These are phyloP conservation scores for Cyanocitta stelleri DNA, from an alignment of 2,113 vertebrate species.

Conservation along the genomic window DNA sequence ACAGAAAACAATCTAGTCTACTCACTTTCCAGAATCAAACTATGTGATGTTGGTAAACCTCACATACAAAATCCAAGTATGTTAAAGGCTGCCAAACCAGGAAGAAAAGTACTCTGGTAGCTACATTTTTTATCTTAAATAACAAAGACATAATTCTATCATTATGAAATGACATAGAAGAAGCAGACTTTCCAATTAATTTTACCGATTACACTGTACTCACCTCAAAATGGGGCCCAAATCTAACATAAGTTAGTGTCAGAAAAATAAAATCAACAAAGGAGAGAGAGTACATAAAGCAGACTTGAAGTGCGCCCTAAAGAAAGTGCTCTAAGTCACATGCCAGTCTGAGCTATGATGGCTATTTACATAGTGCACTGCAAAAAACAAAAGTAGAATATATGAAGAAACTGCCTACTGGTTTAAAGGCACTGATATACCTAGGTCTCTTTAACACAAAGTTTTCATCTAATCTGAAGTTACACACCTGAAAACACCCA, in stretches of 20 bases:
- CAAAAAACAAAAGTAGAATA: background rate
- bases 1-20: background rate
- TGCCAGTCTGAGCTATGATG: background rate
- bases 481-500: background rate
- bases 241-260: background rate
- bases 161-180: background rate
- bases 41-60: background rate
- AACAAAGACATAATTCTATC: background rate
- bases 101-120: background rate
- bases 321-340: background rate
- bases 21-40: background rate
- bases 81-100: background rate
- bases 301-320: background rate
- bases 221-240: background rate
- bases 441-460: background rate
- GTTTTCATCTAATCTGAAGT: background rate
- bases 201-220: background rate
- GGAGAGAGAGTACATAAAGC: background rate
- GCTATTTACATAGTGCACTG: background rate
- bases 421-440: background rate
- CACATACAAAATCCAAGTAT: background rate
- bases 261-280: background rate
- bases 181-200: background rate
- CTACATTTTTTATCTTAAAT: background rate
- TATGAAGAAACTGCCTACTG: background rate